Conservation (phyloP, 2,888 invertebrate genomes). For the Stenurella melanura region DNA sequence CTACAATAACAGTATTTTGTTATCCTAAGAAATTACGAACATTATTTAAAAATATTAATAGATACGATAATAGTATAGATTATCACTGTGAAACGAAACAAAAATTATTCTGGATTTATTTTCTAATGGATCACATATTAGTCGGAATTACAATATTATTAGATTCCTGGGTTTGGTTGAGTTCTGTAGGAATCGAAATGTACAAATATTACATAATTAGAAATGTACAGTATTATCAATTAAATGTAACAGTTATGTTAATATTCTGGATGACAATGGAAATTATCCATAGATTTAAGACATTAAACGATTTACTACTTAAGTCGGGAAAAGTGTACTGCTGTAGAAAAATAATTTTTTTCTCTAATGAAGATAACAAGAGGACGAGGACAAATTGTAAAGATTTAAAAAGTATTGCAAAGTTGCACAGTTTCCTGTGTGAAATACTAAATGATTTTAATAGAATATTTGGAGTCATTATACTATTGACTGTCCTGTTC, state of each 20-base stretch:
- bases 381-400: background rate
- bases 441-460: constrained; percentile 27
- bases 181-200: constrained; percentile 4
- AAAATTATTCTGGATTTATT: constrained; percentile 1
- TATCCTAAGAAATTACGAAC: constrained; percentile 13
- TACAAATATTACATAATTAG: constrained; percentile 14
- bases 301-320: background rate
- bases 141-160: background rate
- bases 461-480: constrained; percentile 32
- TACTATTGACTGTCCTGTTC: constrained; percentile 28
- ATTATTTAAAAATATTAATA: background rate
- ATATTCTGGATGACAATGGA: constrained; percentile 21
- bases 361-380: background rate
- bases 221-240: constrained; percentile 8
- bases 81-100: background rate
- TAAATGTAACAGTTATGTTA: constrained; percentile 12
- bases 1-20: constrained; percentile 11
- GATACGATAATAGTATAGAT: background rate
- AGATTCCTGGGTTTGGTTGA: constrained; percentile 13
- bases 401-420: constrained; percentile 23
- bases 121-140: background rate
- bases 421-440: constrained; percentile 38
- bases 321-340: background rate
- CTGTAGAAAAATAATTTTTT: background rate
- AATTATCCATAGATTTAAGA: background rate